These are phyloP conservation scores for Petaurus breviceps DNA, from an alignment of 2,113 vertebrate genomes.

Conservation along the genomic window DNA sequence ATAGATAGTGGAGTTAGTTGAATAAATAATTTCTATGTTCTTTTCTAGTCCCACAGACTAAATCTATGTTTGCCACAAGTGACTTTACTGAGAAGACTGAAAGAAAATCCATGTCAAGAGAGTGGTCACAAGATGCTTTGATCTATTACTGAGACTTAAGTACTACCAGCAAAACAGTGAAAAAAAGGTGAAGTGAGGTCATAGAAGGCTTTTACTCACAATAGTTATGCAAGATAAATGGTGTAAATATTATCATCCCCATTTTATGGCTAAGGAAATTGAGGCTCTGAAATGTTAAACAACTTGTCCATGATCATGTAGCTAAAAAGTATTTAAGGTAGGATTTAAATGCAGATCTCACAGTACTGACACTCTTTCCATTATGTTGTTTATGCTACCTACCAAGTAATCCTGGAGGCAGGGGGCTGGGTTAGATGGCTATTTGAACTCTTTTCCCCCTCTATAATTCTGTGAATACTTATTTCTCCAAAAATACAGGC, in stretches of 20 bases:
- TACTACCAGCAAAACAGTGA: neutral
- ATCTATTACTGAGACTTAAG: neutral
- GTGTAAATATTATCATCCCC: neutral
- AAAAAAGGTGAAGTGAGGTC: neutral
- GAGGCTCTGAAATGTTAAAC: slow-evolving; percentile 50
- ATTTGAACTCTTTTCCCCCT: slow-evolving; percentile 23
- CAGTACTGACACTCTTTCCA: neutral
- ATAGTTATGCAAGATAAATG: neutral
- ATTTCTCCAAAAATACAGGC: slow-evolving; percentile 37
- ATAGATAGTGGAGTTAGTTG: neutral
- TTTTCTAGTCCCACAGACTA: neutral
- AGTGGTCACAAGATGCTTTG: neutral
- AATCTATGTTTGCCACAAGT: neutral
- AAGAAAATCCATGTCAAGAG: neutral
- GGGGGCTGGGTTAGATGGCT: neutral
- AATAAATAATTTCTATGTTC: neutral
- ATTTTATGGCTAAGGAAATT: slow-evolving; percentile 4
- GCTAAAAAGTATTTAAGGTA: slow-evolving; percentile 40
- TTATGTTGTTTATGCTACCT: neutral
- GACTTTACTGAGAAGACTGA: neutral
- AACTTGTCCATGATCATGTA: slow-evolving; percentile 37
- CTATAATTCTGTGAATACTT: neutral
- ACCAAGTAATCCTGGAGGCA: slow-evolving; percentile 42
- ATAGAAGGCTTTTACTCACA: neutral
- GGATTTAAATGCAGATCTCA: slow-evolving; percentile 21